phyloP scores from a whole-genome alignment of 2,888 invertebrate genomes.

The Malthinus seriepunctatus region DNA sequence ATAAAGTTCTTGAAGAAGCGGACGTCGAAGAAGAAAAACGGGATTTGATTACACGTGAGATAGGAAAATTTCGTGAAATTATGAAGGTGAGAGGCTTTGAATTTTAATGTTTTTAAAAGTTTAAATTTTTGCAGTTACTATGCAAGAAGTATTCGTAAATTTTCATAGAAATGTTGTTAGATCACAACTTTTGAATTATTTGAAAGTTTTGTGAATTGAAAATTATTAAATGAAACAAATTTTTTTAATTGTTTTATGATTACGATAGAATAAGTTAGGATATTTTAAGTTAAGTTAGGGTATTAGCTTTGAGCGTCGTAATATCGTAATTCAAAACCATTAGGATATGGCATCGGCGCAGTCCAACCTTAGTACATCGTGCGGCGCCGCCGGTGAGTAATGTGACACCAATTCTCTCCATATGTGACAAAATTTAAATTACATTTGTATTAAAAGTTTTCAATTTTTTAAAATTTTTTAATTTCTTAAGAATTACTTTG shows the following conservation, averaged over 20 bases:
- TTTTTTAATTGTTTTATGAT: neutral
- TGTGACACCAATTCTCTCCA: slow-evolving; percentile 43
- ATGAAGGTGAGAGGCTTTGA: slow-evolving; percentile 78
- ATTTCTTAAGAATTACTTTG: neutral
- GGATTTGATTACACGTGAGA: slow-evolving; percentile 94
- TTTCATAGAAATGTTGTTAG: neutral
- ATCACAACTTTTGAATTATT: neutral
- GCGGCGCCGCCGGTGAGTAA: slow-evolving; percentile 57
- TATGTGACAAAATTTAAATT: slow-evolving; percentile 36
- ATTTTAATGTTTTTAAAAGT: neutral
- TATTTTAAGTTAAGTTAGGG: slow-evolving; percentile 33
- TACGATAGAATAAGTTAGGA: slow-evolving; percentile 10
- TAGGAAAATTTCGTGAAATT: slow-evolving; percentile 95
- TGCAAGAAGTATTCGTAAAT: neutral
- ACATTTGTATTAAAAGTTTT: slow-evolving; percentile 33
- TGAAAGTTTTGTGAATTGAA: neutral
- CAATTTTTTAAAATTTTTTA: neutral
- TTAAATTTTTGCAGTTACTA: neutral
- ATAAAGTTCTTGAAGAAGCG: slow-evolving; percentile 76
- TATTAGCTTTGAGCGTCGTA: slow-evolving; percentile 52
- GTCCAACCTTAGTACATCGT: slow-evolving; percentile 55
- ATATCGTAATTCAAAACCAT: slow-evolving; percentile 57
- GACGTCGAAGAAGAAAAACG: slow-evolving; percentile 96
- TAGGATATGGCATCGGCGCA: slow-evolving; percentile 56
- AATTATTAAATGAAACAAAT: neutral